A percentile compares a stretch with the other conserved stretches of the same genome.
These are phyloP conservation scores for Fregetta grallaria DNA, from an alignment of 2,113 vertebrate species.

Conservation along the genomic window DNA sequence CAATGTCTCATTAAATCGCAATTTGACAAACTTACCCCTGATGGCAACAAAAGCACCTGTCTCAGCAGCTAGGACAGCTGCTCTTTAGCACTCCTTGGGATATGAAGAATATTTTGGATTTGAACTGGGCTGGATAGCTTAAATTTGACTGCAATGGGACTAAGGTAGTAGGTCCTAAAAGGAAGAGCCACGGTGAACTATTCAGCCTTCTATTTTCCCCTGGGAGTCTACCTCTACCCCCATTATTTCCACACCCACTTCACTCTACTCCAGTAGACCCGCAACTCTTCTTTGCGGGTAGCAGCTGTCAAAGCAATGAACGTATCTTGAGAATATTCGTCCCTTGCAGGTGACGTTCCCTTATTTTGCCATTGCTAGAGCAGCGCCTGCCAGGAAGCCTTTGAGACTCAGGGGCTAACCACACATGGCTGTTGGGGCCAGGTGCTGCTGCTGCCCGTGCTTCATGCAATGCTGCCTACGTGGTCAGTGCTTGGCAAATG, in stretches of 20 bases:
- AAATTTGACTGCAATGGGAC: background rate
- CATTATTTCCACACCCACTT: background rate
- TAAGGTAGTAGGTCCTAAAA: background rate
- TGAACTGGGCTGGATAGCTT: background rate
- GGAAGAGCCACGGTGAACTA: background rate
- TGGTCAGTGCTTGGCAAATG: background rate
- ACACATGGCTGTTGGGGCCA: background rate
- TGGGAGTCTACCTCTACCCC: background rate
- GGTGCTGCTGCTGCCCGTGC: background rate
- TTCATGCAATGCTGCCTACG: rapidly evolving
- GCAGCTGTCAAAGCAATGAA: background rate
- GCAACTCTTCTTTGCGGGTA: background rate
- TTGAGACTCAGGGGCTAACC: background rate
- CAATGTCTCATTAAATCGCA: rapidly evolving
- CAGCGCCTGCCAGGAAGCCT: background rate
- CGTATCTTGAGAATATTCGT: background rate
- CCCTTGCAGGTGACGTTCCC: background rate
- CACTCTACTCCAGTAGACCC: background rate
- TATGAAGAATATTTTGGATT: background rate
- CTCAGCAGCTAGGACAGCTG: background rate
- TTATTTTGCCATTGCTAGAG: background rate
- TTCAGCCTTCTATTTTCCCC: background rate
- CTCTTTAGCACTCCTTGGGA: background rate
- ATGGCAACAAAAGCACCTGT: background rate
- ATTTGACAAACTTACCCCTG: background rate